phyloP scores from a whole-genome alignment of 2,113 vertebrate genomes.

The Muntiacus muntjak region DNA sequence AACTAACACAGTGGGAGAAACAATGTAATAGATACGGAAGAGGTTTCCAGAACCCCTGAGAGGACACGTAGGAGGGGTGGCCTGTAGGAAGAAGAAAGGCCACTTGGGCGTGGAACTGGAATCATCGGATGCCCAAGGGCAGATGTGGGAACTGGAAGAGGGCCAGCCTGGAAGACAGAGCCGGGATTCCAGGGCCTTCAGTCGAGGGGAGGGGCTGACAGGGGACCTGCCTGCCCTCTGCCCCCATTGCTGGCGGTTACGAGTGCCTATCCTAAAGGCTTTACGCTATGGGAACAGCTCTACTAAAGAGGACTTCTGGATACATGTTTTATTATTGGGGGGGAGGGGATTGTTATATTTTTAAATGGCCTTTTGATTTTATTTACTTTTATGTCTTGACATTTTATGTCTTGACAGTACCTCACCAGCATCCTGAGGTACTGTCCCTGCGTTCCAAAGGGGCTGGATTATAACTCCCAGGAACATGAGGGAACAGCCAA shows the following conservation, averaged over 20 bases:
- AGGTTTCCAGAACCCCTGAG: neutral
- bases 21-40: neutral
- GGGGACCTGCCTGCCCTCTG: neutral
- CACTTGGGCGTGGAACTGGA: no score
- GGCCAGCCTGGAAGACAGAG: neutral
- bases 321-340: neutral
- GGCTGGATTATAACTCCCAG: neutral
- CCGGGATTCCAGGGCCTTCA: neutral
- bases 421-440: neutral
- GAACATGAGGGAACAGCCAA: neutral
- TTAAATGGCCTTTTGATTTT: constrained; percentile 58
- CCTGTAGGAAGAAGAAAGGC: neutral
- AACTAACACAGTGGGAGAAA: neutral
- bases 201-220: fast-evolving
- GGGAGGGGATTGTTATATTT: neutral
- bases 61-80: neutral
- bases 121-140: neutral
- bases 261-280: neutral
- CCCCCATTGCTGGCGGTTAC: neutral
- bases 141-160: neutral
- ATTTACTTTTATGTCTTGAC: constrained; percentile 59
- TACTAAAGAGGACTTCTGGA: constrained; percentile 28
- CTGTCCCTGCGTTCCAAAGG: neutral
- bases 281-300: neutral
- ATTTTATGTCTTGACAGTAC: constrained; percentile 27